These are phyloP conservation scores for Drosophila longiperda DNA, from an alignment of 2,888 invertebrate species.

Conservation along the genomic window DNA sequence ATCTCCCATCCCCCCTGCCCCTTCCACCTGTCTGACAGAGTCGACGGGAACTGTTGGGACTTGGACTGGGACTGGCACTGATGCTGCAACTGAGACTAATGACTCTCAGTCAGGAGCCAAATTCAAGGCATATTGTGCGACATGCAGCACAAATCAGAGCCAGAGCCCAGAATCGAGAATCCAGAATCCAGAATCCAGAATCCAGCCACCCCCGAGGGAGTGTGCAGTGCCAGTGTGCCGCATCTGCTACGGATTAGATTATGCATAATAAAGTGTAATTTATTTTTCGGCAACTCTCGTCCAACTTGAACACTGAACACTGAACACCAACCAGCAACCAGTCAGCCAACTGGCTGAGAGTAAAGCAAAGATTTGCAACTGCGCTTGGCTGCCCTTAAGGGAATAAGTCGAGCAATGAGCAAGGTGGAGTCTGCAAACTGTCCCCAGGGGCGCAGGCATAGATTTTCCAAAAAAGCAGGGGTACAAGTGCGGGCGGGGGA, in stretches of 20 bases:
- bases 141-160: constrained; percentile 44
- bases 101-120: constrained; percentile 53
- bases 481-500: neutral
- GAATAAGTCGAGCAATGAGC: constrained; percentile 28
- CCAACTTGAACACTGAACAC: too few relatives aligned
- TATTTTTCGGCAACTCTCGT: constrained; percentile 71
- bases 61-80: constrained; percentile 2
- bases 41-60: constrained; percentile 27
- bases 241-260: constrained; percentile 84
- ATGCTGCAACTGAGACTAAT: constrained; percentile 50
- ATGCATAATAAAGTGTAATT: constrained; percentile 85
- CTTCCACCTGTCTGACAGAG: constrained; percentile 53
- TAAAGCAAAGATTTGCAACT: constrained; percentile 29
- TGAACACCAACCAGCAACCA: constrained; percentile 43
- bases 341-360: constrained; percentile 53
- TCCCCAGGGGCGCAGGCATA: constrained; percentile 48
- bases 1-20: neutral
- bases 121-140: constrained; percentile 61
- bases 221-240: constrained; percentile 50
- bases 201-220: constrained; percentile 16
- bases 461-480: constrained; percentile 25
- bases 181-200: constrained; percentile 2
- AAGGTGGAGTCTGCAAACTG: constrained; percentile 52
- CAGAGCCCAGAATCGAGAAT: neutral
- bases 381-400: constrained; percentile 14